These are phyloP conservation scores for Xenopus laevis DNA, from an alignment of 2,113 vertebrate species.

Conservation along the genomic window DNA sequence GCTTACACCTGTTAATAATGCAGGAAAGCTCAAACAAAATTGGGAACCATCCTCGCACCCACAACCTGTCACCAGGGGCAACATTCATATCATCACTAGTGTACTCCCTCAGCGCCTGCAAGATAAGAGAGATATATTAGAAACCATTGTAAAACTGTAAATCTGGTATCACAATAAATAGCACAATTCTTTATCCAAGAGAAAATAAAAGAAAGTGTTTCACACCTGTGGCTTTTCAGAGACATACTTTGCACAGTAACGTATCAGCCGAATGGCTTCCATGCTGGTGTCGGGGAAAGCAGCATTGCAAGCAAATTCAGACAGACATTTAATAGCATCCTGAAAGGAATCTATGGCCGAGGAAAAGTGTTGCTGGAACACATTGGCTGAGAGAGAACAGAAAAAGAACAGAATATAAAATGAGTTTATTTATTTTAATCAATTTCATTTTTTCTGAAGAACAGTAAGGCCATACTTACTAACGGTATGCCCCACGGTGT, in stretches of 20 bases:
- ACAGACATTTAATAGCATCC: constrained; percentile 94
- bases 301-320: constrained; percentile 94
- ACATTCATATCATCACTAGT: constrained; percentile 98
- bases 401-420: not conserved
- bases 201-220: too few species aligned
- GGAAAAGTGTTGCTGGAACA: constrained; percentile 90
- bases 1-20: constrained; percentile 95
- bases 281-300: constrained; percentile 95
- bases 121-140: not conserved
- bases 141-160: not conserved
- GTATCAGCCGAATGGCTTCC: constrained; percentile 94
- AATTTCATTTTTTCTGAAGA: too few species aligned
- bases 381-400: constrained; percentile 71
- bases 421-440: too few species aligned
- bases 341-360: constrained; percentile 97
- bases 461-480: constrained; percentile 69
- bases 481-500: constrained; percentile 92
- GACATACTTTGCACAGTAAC: constrained; percentile 91
- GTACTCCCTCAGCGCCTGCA: constrained; percentile 88
- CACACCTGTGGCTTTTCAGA: constrained; percentile 87
- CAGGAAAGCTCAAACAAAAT: constrained; percentile 96
- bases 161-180: too few species aligned
- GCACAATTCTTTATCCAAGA: not conserved
- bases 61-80: constrained; percentile 89
- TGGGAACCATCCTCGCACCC: constrained; percentile 97